Percentiles rank a stretch among this genome's conserved stretches.
Evolutionary conservation across 2,113 vertebrate species (phyloP).

Genomic region (Toxostoma redivivum): DNA sequence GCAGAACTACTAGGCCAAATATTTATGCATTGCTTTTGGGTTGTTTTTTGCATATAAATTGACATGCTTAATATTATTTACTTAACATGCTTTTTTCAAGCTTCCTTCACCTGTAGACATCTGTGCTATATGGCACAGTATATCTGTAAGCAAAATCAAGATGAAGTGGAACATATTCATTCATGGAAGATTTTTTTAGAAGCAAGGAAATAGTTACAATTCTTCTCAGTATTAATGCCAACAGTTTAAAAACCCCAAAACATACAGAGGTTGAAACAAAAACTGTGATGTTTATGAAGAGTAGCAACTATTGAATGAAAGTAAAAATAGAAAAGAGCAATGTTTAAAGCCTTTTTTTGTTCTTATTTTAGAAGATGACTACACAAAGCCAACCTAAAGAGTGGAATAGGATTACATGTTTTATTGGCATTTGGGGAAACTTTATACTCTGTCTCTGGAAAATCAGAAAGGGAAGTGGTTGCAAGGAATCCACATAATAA

Average conservation of each 20-base stretch:
- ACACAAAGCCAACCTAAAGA: constrained; percentile 71
- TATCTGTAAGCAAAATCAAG: not conserved
- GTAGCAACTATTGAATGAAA: constrained; percentile 60
- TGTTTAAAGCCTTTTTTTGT: constrained; percentile 31
- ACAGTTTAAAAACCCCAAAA: not conserved
- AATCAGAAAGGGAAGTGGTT: constrained; percentile 86
- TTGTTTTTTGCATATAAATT: constrained; percentile 27
- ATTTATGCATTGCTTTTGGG: not conserved
- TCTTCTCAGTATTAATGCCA: constrained; percentile 38
- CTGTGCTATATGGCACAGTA: not conserved
- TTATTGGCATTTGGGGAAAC: constrained; percentile 81
- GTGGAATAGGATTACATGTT: constrained; percentile 74
- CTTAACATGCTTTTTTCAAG: not conserved
- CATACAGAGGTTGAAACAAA: constrained; percentile 29
- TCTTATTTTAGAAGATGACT: constrained; percentile 81
- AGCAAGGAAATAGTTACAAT: constrained; percentile 32
- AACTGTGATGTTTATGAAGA: constrained; percentile 55
- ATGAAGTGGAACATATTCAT: not conserved
- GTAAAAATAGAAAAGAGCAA: constrained; percentile 71
- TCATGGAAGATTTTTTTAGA: constrained; percentile 22
- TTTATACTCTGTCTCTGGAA: constrained; percentile 82
- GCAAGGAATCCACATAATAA: constrained; percentile 82
- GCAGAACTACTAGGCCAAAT: not conserved
- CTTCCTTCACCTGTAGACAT: constrained; percentile 5
- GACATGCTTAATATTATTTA: not conserved